A percentile compares a stretch with the other conserved stretches of the same genome.
Evolutionary conservation across 2,797 vertebrate genomes (phyloP).

Genomic region (Scolopax bukidnonensis): DNA sequence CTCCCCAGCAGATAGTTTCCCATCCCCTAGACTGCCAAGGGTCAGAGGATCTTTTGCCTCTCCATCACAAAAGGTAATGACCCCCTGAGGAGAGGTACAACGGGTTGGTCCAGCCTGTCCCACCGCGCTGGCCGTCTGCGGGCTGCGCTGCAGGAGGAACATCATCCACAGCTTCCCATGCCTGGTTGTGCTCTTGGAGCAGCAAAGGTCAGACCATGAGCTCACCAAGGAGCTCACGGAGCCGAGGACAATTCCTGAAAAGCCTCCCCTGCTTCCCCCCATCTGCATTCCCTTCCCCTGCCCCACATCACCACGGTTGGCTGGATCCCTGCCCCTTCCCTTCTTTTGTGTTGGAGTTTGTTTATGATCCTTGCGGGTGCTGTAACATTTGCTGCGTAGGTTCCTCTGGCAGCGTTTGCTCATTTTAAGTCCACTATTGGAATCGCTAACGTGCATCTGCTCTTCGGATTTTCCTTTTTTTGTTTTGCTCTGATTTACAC

Average conservation of each 20-base stretch:
- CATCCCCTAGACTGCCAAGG: not conserved
- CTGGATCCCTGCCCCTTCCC: conserved; percentile 28
- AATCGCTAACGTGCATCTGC: conserved; percentile 73
- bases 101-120: accelerated
- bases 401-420: conserved; percentile 68
- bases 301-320: not conserved
- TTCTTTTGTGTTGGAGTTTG: not conserved
- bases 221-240: not conserved
- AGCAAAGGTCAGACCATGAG: accelerated
- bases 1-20: not conserved
- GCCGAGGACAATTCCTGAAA: not conserved
- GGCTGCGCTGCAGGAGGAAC: not conserved
- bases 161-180: not conserved
- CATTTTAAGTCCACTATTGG: conserved; percentile 77
- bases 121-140: accelerated
- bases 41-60: not conserved
- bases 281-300: conserved; percentile 20
- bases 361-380: not conserved
- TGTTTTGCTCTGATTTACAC: conserved; percentile 48
- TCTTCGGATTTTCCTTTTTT: conserved; percentile 54
- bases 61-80: accelerated
- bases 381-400: conserved; percentile 39
- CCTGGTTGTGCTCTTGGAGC: not conserved
- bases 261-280: conserved; percentile 52
- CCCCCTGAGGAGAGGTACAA: not conserved